These are phyloP conservation scores for Papilio demoleus DNA, from an alignment of 2,888 invertebrate species.

Conservation along the genomic window DNA sequence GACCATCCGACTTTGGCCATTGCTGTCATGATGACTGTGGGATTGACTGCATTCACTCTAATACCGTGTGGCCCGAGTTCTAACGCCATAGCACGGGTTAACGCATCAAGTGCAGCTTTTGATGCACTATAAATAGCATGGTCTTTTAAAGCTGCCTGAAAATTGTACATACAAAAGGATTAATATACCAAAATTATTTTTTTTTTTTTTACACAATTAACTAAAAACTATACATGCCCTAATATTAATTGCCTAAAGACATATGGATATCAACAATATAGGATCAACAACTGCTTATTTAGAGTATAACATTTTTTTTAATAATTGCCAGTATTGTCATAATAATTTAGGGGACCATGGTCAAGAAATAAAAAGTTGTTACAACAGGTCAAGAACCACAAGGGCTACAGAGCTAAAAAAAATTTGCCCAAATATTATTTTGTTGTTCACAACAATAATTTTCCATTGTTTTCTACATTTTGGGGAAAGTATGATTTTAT, in stretches of 20 bases:
- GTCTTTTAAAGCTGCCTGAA: constrained; percentile 86
- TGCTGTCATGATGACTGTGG: constrained; percentile 96
- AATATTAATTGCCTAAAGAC: no score
- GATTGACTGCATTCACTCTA: constrained; percentile 95
- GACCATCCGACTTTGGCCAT: constrained; percentile 95
- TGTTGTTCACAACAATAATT: neutral
- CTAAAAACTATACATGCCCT: no score
- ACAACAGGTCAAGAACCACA: no score
- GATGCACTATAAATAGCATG: constrained; percentile 93
- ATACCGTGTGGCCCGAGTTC: constrained; percentile 94
- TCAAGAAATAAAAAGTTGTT: no score
- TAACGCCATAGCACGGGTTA: constrained; percentile 92
- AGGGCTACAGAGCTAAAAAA: no score
- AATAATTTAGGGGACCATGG: no score
- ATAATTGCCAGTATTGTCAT: no score
- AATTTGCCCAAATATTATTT: no score
- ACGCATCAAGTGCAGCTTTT: constrained; percentile 94
- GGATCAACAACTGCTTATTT: no score
- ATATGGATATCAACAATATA: no score
- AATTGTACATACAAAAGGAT: neutral
- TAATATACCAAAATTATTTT: neutral
- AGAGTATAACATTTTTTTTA: no score
- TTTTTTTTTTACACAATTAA: no score
- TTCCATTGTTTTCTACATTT: neutral
- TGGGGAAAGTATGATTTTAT: neutral